These are phyloP conservation scores for Bungarus multicinctus DNA, from an alignment of 2,113 vertebrate genomes.

Conservation along the genomic window DNA sequence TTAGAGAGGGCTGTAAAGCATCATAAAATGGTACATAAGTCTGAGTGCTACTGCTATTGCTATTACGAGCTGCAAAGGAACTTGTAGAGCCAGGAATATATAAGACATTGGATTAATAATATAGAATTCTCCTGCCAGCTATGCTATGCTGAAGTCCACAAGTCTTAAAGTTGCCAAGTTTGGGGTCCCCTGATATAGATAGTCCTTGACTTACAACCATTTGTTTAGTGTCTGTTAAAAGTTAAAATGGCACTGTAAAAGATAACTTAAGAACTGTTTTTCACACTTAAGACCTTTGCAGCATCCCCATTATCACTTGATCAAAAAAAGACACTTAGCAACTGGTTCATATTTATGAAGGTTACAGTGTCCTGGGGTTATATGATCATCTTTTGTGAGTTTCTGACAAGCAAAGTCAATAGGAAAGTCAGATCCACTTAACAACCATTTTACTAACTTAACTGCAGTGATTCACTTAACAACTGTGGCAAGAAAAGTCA, in stretches of 20 bases:
- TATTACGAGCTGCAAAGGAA: neutral
- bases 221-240: neutral
- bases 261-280: neutral
- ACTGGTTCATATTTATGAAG: neutral
- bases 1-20: no score
- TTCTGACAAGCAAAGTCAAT: neutral
- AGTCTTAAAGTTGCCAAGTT: no score
- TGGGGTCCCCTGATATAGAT: neutral
- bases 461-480: neutral
- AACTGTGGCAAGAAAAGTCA: neutral
- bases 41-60: no score
- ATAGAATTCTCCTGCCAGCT: neutral
- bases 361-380: neutral
- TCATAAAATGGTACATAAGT: no score
- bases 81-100: neutral
- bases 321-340: neutral
- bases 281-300: neutral
- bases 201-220: neutral
- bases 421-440: neutral
- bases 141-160: no score
- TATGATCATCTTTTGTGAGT: neutral
- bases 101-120: neutral
- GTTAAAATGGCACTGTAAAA: neutral
- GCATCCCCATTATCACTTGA: neutral
- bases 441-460: neutral